A percentile compares a stretch with the other conserved stretches of the same genome.
Conservation (phyloP, 1,140 invertebrate species). For the Galleria mellonella region DNA sequence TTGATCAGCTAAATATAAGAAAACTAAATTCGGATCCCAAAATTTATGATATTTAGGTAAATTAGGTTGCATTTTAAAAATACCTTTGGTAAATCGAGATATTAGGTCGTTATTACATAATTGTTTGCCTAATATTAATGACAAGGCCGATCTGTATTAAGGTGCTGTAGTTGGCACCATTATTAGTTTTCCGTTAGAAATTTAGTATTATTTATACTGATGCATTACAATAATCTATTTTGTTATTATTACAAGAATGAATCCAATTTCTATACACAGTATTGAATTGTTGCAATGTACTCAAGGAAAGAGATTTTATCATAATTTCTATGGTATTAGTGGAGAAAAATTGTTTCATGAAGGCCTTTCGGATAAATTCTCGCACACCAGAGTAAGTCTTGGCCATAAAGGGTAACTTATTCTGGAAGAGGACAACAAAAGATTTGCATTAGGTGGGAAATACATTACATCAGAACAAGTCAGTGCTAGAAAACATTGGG, state of each 20-base stretch:
- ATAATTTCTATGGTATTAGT: not conserved
- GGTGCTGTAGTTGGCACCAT: not conserved
- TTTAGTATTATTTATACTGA: not conserved
- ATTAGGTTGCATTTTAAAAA: conserved; percentile 1
- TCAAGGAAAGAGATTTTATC: not conserved
- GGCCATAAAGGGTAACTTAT: not conserved
- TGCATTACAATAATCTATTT: not conserved
- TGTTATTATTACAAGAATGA: no score
- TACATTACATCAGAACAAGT: not conserved
- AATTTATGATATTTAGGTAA: not conserved
- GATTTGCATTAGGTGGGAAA: not conserved
- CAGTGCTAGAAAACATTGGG: conserved; percentile 2
- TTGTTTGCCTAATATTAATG: not conserved
- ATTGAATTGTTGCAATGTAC: not conserved
- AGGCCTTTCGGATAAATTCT: not conserved
- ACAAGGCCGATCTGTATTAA: not conserved
- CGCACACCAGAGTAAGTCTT: not conserved
- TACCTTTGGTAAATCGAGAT: not conserved
- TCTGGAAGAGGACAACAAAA: conserved; percentile 10
- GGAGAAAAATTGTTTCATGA: not conserved
- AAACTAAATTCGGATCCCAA: conserved; percentile 7
- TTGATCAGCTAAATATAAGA: not conserved
- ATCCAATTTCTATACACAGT: not conserved
- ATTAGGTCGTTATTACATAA: not conserved
- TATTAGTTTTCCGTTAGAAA: not conserved